Evolutionary conservation across 2,113 vertebrate species (phyloP).

Genomic region (Hypocryptadius cinnamomeus): DNA sequence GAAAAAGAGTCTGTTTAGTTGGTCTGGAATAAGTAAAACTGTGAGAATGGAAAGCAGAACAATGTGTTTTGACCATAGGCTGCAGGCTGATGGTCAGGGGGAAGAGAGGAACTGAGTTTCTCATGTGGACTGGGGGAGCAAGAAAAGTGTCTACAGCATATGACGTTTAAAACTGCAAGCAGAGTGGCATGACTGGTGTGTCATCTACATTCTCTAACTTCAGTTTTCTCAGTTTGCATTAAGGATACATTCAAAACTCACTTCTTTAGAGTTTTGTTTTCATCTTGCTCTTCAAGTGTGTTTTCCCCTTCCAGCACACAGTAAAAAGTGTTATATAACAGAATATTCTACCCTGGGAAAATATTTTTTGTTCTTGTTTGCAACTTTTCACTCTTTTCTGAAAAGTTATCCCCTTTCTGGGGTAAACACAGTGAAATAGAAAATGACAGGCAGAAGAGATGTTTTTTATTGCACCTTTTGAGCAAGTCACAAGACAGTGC

Average conservation of each 20-base stretch:
- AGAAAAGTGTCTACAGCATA: neutral
- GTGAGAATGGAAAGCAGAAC: conserved; percentile 44
- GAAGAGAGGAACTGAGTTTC: conserved; percentile 16
- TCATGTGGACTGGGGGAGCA: neutral
- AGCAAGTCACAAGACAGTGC: neutral
- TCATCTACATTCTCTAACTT: conserved; percentile 29
- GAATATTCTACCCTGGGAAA: conserved; percentile 58
- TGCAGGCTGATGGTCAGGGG: neutral
- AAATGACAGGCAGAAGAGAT: neutral
- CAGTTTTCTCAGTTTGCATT: conserved; percentile 33
- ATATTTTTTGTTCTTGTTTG: conserved; percentile 33
- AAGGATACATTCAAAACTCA: conserved; percentile 31
- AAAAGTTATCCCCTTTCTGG: neutral
- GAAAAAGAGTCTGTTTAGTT: conserved; percentile 30
- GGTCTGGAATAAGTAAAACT: conserved; percentile 8
- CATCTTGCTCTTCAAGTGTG: conserved; percentile 36
- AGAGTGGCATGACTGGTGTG: conserved; percentile 6
- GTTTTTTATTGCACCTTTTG: neutral
- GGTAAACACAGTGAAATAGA: conserved; percentile 26
- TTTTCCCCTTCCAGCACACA: conserved; percentile 40
- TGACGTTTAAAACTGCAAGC: conserved; percentile 49
- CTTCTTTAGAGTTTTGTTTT: conserved; percentile 46
- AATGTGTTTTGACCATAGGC: conserved; percentile 32
- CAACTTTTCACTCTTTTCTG: conserved; percentile 26
- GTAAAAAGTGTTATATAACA: conserved; percentile 41